Evolutionary conservation across 2,797 vertebrate genomes (phyloP).

Genomic region (Pangasius larnaudii): DNA sequence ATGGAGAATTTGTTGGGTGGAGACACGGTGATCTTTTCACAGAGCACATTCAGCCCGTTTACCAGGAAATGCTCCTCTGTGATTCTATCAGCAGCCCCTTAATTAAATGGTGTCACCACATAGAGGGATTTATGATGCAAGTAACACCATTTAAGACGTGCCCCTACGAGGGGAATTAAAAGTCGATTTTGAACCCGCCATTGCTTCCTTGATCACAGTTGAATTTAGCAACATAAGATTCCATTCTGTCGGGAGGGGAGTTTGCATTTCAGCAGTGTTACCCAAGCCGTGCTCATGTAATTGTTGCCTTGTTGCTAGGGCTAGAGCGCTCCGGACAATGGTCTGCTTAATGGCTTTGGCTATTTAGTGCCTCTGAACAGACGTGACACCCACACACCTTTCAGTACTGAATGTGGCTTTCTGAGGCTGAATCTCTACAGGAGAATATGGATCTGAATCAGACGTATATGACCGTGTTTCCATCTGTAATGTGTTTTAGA

Average conservation of each 20-base stretch:
- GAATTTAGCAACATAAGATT: constrained; percentile 20
- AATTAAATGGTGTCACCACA: constrained; percentile 44
- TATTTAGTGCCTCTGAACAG: constrained; percentile 30
- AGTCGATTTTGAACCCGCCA: neutral
- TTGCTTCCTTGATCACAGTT: constrained; percentile 10
- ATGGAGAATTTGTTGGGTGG: neutral
- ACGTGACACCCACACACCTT: constrained; percentile 36
- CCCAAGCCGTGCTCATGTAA: constrained; percentile 42
- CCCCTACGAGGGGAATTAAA: neutral
- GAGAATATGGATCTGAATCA: neutral
- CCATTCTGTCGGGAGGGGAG: neutral
- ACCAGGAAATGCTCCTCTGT: constrained; percentile 32
- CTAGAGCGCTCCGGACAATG: constrained; percentile 48
- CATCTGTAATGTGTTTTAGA: neutral
- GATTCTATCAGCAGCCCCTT: constrained; percentile 38
- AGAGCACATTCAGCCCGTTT: constrained; percentile 18
- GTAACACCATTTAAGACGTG: constrained; percentile 6
- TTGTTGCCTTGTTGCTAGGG: constrained; percentile 68
- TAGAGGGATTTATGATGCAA: constrained; percentile 10
- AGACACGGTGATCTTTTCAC: constrained; percentile 16
- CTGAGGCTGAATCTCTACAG: constrained; percentile 9
- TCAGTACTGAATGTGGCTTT: constrained; percentile 7
- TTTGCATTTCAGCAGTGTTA: constrained; percentile 36
- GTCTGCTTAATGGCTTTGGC: constrained; percentile 42
- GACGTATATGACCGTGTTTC: neutral